Evolutionary conservation across 1,140 invertebrate genomes (phyloP).

Genomic region (Papilio helenus): DNA sequence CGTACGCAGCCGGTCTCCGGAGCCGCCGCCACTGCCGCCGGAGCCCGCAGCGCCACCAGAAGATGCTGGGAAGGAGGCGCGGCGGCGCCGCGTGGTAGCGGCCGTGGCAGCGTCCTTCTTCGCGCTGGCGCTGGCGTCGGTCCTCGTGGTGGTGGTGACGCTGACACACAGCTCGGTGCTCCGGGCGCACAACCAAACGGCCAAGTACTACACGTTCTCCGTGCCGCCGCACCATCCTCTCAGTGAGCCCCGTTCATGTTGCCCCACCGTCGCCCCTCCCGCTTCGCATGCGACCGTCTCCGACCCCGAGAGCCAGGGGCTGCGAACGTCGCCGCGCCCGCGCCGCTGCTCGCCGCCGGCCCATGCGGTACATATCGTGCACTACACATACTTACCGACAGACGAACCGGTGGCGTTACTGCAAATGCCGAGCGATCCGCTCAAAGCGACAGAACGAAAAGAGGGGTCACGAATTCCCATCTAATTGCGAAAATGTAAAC

Average conservation of each 20-base stretch:
- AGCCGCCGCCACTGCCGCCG: slow-evolving; percentile 65
- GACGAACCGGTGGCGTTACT: slow-evolving; percentile 41
- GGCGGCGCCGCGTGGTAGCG: slow-evolving; percentile 85
- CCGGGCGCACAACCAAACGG: slow-evolving; percentile 83
- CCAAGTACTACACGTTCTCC: slow-evolving; percentile 86
- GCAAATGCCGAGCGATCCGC: slow-evolving; percentile 51
- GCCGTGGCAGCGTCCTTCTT: slow-evolving; percentile 87
- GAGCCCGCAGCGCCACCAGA: slow-evolving; percentile 68
- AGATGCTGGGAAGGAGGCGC: slow-evolving; percentile 81
- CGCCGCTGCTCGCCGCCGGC: slow-evolving; percentile 60
- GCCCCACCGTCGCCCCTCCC: slow-evolving; percentile 81
- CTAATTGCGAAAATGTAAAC: slow-evolving; percentile 37
- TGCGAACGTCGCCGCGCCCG: slow-evolving; percentile 74
- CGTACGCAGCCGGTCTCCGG: slow-evolving; percentile 70
- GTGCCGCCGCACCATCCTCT: slow-evolving; percentile 83
- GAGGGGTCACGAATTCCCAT: slow-evolving; percentile 21
- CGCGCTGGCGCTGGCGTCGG: slow-evolving; percentile 86
- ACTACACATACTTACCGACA: slow-evolving; percentile 53
- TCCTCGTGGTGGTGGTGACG: slow-evolving; percentile 88
- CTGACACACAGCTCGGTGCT: slow-evolving; percentile 86
- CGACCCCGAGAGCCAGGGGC: slow-evolving; percentile 77
- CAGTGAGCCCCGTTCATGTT: slow-evolving; percentile 83
- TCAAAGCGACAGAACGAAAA: slow-evolving; percentile 17
- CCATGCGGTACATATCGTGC: slow-evolving; percentile 67
- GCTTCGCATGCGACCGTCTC: slow-evolving; percentile 82